Evolutionary conservation across 92 coral and sea anemone genomes (phyloP), one percentile per base, ranked within the genome.

Genomic region (Epizoanthus ramosus): DNA sequence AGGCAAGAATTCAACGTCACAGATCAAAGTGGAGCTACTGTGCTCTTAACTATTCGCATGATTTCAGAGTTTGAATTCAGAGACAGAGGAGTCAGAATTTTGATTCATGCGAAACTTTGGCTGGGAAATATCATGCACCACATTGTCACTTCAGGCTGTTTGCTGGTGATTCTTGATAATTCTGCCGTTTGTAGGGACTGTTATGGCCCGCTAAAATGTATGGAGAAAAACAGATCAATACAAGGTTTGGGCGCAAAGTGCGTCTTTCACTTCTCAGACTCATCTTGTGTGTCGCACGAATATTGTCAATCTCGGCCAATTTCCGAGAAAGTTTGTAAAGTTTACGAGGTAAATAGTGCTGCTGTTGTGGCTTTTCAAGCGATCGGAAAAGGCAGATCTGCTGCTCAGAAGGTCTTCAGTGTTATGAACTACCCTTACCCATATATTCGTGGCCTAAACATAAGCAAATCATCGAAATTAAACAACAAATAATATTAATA

Each of bases 231-330:
- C n/a, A 25, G 84, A 5, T 28, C 87, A 75, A 57, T 80, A 63
- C 73, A 79, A 16, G 87, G 90, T 64, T 84, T 83, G 22, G 90
- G 79, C 4, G 84, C 87, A 39, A 84, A 66, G 47, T 87, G 87
- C 84, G 58, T 74, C 50, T 87, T 68, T 50, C 82, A 66, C 47
- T 87, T 87, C 21, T 64, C 79, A 24, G 81, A 81, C 64, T n/a
- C 23, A 8, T 16, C 18, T 33, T 87, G 85, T 57, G 5, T 76
- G 8, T 87, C 90, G 33, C 87, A 83, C 79, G 39, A 66, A 17
- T 5, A 54, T 17, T 47, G 74, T 60, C 15, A 60, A 17, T 52
- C 90, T 3, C 57, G 68, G 52, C 70, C 84, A 74, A 79, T 79
- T 59, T 61, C 87, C 21, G 86, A 76, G 24, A 87, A 74, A 74